Evolutionary conservation across 2,797 vertebrate genomes (phyloP).

Genomic region (Remorina albescens): DNA sequence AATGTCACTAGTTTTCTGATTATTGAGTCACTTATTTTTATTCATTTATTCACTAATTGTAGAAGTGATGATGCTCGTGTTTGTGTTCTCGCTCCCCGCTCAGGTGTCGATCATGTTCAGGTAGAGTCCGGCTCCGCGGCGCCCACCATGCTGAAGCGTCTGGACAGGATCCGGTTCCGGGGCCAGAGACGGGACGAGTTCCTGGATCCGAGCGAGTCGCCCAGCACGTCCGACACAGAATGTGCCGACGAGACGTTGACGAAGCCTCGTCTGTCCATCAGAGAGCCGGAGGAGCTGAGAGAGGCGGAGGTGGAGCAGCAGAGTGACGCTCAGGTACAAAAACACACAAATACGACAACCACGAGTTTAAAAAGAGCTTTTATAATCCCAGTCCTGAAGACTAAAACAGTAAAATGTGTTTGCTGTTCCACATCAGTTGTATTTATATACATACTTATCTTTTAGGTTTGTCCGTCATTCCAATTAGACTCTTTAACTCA

Average conservation of each 20-base stretch:
- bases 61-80: no score
- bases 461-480: no score
- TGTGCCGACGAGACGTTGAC: constrained; percentile 88
- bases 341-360: neutral
- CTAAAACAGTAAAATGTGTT: no score
- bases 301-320: constrained; percentile 83
- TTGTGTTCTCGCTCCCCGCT: neutral
- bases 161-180: constrained; percentile 97
- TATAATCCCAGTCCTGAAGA: no score
- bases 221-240: constrained; percentile 95
- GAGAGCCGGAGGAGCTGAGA: constrained; percentile 89
- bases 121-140: constrained; percentile 85
- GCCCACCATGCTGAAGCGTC: constrained; percentile 93
- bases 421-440: no score
- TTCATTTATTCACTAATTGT: no score
- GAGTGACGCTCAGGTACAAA: constrained; percentile 59
- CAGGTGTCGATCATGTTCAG: constrained; percentile 86
- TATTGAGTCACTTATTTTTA: no score
- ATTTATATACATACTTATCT: no score
- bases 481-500: no score
- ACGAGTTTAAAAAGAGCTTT: neutral
- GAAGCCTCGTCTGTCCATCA: constrained; percentile 79
- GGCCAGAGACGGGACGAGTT: constrained; percentile 95
- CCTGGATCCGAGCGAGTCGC: constrained; percentile 93
- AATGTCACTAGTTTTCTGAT: no score